A percentile compares a stretch with the other conserved stretches of the same genome.
Evolutionary conservation across 2,797 vertebrate species (phyloP).

Genomic region (Rhinichthys osculus): DNA sequence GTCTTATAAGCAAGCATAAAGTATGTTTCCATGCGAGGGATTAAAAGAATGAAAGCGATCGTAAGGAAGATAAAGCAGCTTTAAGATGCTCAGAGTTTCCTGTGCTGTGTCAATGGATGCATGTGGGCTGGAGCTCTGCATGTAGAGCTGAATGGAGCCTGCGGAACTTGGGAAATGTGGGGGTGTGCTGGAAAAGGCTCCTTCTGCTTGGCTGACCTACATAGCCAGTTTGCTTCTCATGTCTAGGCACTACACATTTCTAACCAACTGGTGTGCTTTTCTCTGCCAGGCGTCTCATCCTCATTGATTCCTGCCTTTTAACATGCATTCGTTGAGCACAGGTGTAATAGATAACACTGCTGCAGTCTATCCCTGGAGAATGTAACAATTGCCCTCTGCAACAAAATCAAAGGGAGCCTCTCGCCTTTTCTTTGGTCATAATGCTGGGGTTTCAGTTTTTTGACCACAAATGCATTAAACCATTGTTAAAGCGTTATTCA

Average conservation of each 20-base stretch:
- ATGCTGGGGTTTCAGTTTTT: slow-evolving; percentile 6
- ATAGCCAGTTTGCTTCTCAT: slow-evolving; percentile 84
- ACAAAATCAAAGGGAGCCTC: slow-evolving; percentile 43
- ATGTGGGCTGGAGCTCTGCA: slow-evolving; percentile 50
- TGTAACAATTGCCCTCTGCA: slow-evolving; percentile 40
- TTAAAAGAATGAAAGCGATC: slow-evolving; percentile 25
- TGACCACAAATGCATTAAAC: background rate
- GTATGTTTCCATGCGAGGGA: background rate
- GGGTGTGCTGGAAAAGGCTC: slow-evolving; percentile 77
- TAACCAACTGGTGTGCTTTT: slow-evolving; percentile 74
- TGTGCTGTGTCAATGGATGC: slow-evolving; percentile 53
- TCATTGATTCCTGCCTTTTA: slow-evolving; percentile 77
- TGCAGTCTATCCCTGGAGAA: slow-evolving; percentile 59
- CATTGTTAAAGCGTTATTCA: slow-evolving; percentile 11
- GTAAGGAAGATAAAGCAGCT: slow-evolving; percentile 39
- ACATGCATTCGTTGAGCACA: slow-evolving; percentile 64
- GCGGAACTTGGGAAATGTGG: slow-evolving; percentile 77
- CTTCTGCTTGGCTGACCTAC: slow-evolving; percentile 87
- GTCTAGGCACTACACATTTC: slow-evolving; percentile 77
- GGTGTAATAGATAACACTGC: slow-evolving; percentile 57
- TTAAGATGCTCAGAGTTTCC: slow-evolving; percentile 46
- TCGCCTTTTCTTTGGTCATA: slow-evolving; percentile 29
- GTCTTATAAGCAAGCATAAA: slow-evolving; percentile 12
- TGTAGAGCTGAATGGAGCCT: slow-evolving; percentile 64
- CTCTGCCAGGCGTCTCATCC: slow-evolving; percentile 76